Evolutionary conservation across 2,888 invertebrate genomes (phyloP).

Genomic region (Acleris holmiana): DNA sequence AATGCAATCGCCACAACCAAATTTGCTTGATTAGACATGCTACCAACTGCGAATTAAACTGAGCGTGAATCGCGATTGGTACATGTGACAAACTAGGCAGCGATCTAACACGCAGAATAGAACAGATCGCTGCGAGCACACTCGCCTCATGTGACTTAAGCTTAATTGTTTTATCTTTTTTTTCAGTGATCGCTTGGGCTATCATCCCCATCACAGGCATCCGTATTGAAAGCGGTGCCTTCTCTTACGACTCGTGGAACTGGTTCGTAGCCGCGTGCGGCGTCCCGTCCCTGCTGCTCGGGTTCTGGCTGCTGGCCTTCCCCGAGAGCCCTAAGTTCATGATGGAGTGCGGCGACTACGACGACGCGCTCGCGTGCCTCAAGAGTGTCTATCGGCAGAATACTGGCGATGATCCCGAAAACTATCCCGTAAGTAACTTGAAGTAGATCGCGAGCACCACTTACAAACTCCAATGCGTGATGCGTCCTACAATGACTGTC

Average conservation of each 20-base stretch:
- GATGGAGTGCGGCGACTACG: slow-evolving; percentile 91
- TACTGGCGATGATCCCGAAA: slow-evolving; percentile 87
- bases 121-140: no score
- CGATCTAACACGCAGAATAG: no score
- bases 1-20: no score
- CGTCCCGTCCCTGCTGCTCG: slow-evolving; percentile 87
- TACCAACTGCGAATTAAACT: no score
- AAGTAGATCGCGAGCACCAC: neutral
- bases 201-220: slow-evolving; percentile 89
- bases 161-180: neutral
- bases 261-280: slow-evolving; percentile 91
- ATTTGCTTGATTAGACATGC: no score
- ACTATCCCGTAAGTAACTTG: slow-evolving; percentile 87
- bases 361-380: slow-evolving; percentile 88
- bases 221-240: slow-evolving; percentile 81
- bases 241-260: slow-evolving; percentile 92
- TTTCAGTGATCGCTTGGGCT: slow-evolving; percentile 90
- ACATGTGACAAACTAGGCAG: no score
- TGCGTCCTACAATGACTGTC: no score
- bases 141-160: neutral
- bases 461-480: neutral
- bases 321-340: slow-evolving; percentile 94
- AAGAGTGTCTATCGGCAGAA: slow-evolving; percentile 88
- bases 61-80: no score
- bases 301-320: slow-evolving; percentile 89